Percentiles rank a stretch among this genome's conserved stretches.
Conservation (phyloP, 1,140 invertebrate species). For the Halictus rubicundus region DNA sequence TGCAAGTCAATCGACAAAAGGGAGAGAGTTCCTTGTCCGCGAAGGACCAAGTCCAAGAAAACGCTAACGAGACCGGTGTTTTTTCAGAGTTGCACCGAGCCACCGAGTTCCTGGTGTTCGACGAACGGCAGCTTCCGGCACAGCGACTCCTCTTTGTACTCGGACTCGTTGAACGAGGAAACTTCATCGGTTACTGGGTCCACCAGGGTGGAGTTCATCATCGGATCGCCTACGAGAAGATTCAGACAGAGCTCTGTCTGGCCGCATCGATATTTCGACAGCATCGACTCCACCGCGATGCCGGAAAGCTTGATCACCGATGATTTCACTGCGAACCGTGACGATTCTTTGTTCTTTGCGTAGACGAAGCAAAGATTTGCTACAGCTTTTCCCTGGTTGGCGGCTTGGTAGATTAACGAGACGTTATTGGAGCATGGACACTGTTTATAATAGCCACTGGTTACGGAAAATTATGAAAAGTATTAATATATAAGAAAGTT, state of each 20-base stretch:
- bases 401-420: no score
- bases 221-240: conserved; percentile 75
- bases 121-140: conserved; percentile 67
- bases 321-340: conserved; percentile 74
- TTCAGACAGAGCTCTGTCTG: conserved; percentile 68
- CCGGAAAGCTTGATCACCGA: conserved; percentile 73
- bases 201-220: conserved; percentile 76
- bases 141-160: conserved; percentile 76
- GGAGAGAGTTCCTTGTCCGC: neutral
- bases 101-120: conserved; percentile 78
- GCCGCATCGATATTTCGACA: conserved; percentile 80
- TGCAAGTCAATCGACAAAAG: no score
- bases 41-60: no score
- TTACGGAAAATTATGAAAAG: no score
- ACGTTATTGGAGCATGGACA: no score
- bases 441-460: no score
- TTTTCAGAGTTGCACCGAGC: conserved; percentile 75
- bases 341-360: conserved; percentile 76
- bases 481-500: no score
- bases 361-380: no score
- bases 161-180: conserved; percentile 77
- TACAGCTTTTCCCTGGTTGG: no score
- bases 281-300: conserved; percentile 79
- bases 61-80: neutral
- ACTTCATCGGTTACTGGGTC: conserved; percentile 71